A percentile compares a stretch with the other conserved stretches of the same genome.
These are phyloP conservation scores for Prosapia bicincta DNA, from an alignment of 2,888 invertebrate species.

Conservation along the genomic window DNA sequence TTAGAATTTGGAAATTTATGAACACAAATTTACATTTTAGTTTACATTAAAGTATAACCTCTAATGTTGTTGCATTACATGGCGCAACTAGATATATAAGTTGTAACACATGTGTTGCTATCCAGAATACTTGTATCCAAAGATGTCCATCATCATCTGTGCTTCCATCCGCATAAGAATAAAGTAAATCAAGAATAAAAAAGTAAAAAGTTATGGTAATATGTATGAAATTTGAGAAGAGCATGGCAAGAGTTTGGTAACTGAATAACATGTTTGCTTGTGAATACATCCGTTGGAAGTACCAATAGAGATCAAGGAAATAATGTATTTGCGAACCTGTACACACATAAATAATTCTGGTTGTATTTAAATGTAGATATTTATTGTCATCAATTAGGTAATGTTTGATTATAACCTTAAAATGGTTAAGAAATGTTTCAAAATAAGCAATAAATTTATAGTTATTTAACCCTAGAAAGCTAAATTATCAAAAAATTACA, in stretches of 20 bases:
- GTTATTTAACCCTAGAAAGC: no score
- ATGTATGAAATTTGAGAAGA: constrained; percentile 32
- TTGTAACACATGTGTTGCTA: constrained; percentile 32
- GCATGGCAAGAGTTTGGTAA: constrained; percentile 25
- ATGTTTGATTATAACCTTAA: no score
- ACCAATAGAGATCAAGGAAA: neutral
- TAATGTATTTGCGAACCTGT: neutral
- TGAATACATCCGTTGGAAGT: neutral
- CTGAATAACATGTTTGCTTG: constrained; percentile 30
- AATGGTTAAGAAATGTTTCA: no score
- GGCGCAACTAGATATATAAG: constrained; percentile 33
- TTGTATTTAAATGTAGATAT: neutral
- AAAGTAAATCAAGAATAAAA: constrained; percentile 35
- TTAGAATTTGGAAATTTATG: no score
- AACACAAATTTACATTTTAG: no score
- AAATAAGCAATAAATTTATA: no score
- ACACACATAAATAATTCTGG: neutral
- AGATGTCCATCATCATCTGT: constrained; percentile 33
- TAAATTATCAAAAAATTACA: no score
- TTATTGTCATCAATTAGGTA: no score
- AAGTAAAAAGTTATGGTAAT: constrained; percentile 33
- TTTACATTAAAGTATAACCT: no score
- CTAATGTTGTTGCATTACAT: constrained; percentile 24
- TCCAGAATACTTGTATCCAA: constrained; percentile 34
- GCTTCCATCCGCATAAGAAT: constrained; percentile 29